Conservation (phyloP, 2,113 vertebrate species). For the Lepus timidus region DNA sequence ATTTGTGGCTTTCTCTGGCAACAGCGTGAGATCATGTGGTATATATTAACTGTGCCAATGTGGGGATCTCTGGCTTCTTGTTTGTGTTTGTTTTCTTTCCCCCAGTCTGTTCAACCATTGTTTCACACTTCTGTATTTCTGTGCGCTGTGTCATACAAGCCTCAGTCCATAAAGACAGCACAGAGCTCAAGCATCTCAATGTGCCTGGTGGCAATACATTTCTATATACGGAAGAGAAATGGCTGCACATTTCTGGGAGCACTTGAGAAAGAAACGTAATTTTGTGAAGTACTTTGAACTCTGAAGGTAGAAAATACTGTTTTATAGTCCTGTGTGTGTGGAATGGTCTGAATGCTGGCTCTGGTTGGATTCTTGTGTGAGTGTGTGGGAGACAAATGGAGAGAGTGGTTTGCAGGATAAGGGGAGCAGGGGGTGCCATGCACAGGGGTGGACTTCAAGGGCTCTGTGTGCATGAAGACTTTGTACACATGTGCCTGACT, state of each 20-base stretch:
- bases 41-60: not conserved
- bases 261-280: slow-evolving; percentile 59
- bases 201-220: slow-evolving; percentile 55
- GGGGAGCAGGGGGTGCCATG: no score
- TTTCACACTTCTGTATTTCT: slow-evolving; percentile 52
- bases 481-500: not conserved
- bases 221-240: slow-evolving; percentile 55
- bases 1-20: not conserved
- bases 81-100: not conserved
- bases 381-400: not conserved
- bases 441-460: not conserved
- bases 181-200: not conserved
- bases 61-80: not conserved
- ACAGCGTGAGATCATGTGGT: not conserved
- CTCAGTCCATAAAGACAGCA: slow-evolving; percentile 4
- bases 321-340: not conserved
- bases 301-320: slow-evolving; percentile 12
- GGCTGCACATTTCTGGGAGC: slow-evolving; percentile 54
- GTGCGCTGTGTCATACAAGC: slow-evolving; percentile 6
- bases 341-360: not conserved
- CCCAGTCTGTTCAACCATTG: slow-evolving; percentile 23
- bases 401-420: not conserved
- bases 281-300: slow-evolving; percentile 53
- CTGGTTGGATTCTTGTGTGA: not conserved
- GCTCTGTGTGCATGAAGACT: not conserved